These are phyloP conservation scores for Drosophila subobscura DNA, from an alignment of 1,140 invertebrate species.

Conservation along the genomic window DNA sequence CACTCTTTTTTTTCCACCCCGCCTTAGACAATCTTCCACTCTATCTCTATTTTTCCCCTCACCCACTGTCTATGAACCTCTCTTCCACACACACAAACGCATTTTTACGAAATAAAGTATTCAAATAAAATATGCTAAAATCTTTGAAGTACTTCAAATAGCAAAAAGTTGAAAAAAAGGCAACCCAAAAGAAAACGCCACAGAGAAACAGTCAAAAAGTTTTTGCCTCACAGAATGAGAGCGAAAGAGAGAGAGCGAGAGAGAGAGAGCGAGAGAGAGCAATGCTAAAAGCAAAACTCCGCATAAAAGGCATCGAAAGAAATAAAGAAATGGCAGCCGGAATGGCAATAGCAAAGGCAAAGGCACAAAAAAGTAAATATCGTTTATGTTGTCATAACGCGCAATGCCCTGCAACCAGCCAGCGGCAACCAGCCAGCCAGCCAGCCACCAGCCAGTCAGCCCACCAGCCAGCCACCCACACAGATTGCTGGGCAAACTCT, in stretches of 20 bases:
- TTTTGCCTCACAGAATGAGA: conserved; percentile 38
- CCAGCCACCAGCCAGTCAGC: background rate
- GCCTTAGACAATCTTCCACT: background rate
- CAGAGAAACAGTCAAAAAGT: conserved; percentile 67
- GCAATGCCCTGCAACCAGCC: conserved; percentile 64
- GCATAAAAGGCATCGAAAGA: conserved; percentile 54
- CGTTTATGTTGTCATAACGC: conserved; percentile 82
- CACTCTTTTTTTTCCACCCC: background rate
- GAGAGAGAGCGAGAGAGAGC: background rate
- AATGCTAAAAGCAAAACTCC: conserved; percentile 30
- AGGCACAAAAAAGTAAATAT: conserved; percentile 76
- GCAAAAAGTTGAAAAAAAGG: conserved; percentile 65
- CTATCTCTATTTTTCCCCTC: background rate
- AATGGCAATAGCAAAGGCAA: conserved; percentile 42
- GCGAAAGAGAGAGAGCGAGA: background rate
- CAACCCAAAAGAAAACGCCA: conserved; percentile 50
- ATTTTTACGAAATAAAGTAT: conserved; percentile 81
- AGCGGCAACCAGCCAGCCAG: conserved; percentile 8
- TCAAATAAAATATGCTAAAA: conserved; percentile 83
- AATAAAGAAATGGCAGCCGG: conserved; percentile 44
- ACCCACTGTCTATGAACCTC: conserved; percentile 11
- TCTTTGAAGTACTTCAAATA: conserved; percentile 81
- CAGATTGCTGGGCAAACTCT: conserved; percentile 37
- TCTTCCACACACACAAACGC: conserved; percentile 35
- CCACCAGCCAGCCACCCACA: conserved; percentile 9